phyloP scores from a whole-genome alignment of 2,888 invertebrate genomes.

The Drosophila parthenogenetica region DNA sequence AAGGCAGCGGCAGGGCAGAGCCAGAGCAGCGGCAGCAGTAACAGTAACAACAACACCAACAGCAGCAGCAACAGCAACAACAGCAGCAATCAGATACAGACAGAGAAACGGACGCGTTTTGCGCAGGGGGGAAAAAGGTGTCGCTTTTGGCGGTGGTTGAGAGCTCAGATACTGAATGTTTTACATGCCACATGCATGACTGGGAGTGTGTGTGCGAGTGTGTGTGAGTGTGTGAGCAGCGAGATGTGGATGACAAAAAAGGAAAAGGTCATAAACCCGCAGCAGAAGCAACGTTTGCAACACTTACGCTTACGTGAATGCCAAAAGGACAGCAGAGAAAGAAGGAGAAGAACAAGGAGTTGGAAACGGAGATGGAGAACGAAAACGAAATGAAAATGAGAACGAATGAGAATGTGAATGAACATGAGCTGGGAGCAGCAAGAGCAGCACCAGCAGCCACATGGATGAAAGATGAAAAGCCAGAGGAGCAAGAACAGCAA shows the following conservation, averaged over 20 bases:
- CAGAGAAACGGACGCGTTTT: constrained; percentile 30
- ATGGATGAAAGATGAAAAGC: constrained; percentile 71
- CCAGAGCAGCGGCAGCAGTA: constrained; percentile 26
- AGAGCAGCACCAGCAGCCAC: constrained; percentile 26
- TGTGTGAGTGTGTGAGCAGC: constrained; percentile 14
- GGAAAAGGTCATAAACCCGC: constrained; percentile 74
- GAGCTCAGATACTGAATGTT: constrained; percentile 38
- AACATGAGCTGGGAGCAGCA: constrained; percentile 34
- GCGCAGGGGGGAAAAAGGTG: constrained; percentile 56
- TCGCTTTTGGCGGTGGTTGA: constrained; percentile 66
- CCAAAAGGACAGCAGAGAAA: constrained; percentile 31
- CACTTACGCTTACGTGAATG: constrained; percentile 63
- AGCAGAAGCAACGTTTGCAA: constrained; percentile 39
- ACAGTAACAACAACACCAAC: constrained; percentile 17
- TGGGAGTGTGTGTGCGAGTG: constrained; percentile 14
- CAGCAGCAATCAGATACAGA: constrained; percentile 59
- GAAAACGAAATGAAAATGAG: constrained; percentile 56
- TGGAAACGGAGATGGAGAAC: constrained; percentile 20
- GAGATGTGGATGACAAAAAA: constrained; percentile 50
- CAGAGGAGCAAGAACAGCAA: constrained; percentile 63
- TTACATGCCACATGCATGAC: constrained; percentile 22
- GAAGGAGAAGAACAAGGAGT: too few species aligned
- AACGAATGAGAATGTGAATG: constrained; percentile 25
- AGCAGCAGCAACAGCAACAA: constrained; percentile 29
- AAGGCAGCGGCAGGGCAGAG: constrained; percentile 18